phyloP scores from a whole-genome alignment of 2,113 vertebrate species.

The Chamaetylas fuelleborni region DNA sequence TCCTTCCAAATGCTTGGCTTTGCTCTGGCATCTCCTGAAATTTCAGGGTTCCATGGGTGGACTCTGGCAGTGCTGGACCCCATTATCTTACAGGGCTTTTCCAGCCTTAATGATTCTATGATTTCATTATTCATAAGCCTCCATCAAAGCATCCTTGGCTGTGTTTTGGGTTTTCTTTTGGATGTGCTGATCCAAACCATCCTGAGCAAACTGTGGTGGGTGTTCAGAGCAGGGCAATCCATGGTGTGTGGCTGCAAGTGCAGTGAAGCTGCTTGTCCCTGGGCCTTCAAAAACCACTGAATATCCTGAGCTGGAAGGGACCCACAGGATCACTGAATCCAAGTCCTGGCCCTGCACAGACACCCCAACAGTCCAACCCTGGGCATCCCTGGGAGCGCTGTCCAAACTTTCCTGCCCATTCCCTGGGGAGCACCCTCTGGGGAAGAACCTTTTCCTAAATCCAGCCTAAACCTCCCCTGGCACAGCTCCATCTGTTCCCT shows the following conservation, averaged over 20 bases:
- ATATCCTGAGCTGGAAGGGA: not conserved
- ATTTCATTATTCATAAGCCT: not conserved
- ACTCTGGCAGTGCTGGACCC: not conserved
- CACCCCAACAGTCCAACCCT: not conserved
- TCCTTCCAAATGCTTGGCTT: not conserved
- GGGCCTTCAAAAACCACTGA: not conserved
- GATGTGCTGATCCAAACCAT: not conserved
- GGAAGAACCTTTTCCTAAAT: not conserved
- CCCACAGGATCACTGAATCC: not conserved
- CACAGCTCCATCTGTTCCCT: not conserved
- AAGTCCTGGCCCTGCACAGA: not conserved
- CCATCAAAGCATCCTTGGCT: not conserved
- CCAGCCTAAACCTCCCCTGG: accelerated
- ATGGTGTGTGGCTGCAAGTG: not conserved
- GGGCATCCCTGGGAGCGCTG: accelerated
- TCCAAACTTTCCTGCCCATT: accelerated
- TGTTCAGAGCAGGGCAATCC: not conserved
- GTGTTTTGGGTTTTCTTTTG: not conserved
- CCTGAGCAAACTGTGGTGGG: not conserved
- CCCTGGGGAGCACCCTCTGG: not conserved
- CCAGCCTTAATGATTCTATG: not conserved
- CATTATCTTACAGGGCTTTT: not conserved
- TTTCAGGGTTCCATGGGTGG: not conserved
- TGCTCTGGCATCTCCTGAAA: accelerated
- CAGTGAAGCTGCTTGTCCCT: not conserved